A percentile compares a stretch with the other conserved stretches of the same genome.
Conservation (phyloP, 30 jellyfish, hydroid and myxozoan species). For the Aurelia aurita region DNA sequence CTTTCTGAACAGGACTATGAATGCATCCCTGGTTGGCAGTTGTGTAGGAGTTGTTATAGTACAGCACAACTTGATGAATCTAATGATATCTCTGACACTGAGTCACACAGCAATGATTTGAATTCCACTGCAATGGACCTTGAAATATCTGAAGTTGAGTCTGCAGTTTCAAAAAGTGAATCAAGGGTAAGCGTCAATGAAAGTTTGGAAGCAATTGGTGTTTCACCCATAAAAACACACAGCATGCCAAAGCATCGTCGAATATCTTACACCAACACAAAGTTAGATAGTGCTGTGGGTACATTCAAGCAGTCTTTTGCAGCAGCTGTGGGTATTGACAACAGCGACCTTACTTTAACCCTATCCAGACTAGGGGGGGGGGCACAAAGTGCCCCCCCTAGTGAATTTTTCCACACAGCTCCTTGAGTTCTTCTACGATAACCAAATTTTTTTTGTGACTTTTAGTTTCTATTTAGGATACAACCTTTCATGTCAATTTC, state of each 20-base stretch:
- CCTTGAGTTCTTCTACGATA: too few relatives aligned
- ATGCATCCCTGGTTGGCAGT: conserved; percentile 54
- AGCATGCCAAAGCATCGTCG: conserved; percentile 59
- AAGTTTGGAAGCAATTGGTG: conserved; percentile 42
- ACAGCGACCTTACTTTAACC: neutral
- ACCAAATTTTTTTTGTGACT: too few relatives aligned
- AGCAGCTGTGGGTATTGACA: conserved; percentile 18
- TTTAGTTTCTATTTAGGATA: too few relatives aligned
- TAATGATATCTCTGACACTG: neutral
- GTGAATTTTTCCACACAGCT: too few relatives aligned
- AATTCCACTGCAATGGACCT: conserved; percentile 6
- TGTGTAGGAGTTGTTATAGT: conserved; percentile 19
- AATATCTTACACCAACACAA: conserved; percentile 29
- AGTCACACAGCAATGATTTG: too few relatives aligned
- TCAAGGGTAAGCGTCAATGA: conserved; percentile 10
- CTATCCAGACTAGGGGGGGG: too few relatives aligned
- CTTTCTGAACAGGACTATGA: conserved; percentile 16
- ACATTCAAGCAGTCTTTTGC: conserved; percentile 19
- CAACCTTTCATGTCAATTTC: too few relatives aligned
- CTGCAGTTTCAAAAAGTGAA: neutral
- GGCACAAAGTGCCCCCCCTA: too few relatives aligned
- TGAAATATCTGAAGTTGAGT: conserved; percentile 13
- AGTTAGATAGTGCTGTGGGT: conserved; percentile 30
- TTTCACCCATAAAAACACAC: conserved; percentile 51
- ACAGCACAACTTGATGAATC: conserved; percentile 1